phyloP scores from a whole-genome alignment of 2,888 invertebrate species.

The Pristionchus fissidentatus region DNA sequence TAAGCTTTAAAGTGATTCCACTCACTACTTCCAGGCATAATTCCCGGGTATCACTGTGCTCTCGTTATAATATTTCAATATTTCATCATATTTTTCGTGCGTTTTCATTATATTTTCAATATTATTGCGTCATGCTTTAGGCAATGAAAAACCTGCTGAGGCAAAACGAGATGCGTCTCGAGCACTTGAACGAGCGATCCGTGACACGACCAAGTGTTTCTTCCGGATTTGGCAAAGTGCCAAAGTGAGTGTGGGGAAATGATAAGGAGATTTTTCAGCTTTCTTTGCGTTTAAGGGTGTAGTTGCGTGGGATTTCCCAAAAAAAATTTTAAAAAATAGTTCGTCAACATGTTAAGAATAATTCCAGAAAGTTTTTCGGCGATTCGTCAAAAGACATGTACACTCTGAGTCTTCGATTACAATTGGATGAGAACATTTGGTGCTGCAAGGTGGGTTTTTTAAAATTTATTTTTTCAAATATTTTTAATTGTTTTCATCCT shows the following conservation, averaged over 20 bases:
- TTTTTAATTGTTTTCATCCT: too few species aligned
- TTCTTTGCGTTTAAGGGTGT: too few species aligned
- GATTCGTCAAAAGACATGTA: constrained; percentile 36
- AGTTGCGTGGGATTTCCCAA: neutral
- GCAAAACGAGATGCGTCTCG: neutral
- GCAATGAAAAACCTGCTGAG: neutral
- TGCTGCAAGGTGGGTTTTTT: constrained; percentile 7
- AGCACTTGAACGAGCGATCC: neutral
- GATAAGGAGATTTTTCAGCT: too few species aligned
- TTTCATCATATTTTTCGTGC: neutral
- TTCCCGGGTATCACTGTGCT: neutral
- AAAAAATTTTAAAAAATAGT: neutral
- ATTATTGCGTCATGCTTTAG: neutral
- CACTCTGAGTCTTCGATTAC: constrained; percentile 15
- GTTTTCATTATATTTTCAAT: neutral
- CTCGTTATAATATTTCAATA: neutral
- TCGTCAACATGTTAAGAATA: too few species aligned
- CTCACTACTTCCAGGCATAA: neutral
- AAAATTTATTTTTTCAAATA: too few species aligned
- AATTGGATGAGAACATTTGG: constrained; percentile 39
- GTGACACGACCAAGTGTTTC: neutral
- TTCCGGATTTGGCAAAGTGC: neutral
- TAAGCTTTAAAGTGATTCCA: neutral
- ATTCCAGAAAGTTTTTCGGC: constrained; percentile 20
- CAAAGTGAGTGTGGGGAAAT: too few species aligned